Evolutionary conservation across 2,888 invertebrate genomes (phyloP).

Genomic region (Nymphalis polychloros): DNA sequence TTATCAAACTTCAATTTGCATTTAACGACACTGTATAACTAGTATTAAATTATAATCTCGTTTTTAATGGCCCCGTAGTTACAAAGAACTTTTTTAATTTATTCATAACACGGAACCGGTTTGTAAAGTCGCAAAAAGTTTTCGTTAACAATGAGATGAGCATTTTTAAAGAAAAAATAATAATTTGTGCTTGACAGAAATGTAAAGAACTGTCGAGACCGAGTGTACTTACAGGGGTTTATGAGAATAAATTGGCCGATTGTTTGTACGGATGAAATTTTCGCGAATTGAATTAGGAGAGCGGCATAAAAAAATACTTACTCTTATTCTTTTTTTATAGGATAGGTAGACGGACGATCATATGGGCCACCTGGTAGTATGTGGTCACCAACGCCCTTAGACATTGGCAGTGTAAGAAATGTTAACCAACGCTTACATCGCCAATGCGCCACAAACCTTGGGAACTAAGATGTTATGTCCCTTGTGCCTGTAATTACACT

Average conservation of each 20-base stretch:
- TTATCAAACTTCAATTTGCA: too few relatives aligned
- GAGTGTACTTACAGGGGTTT: slow-evolving; percentile 24
- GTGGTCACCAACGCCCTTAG: too few relatives aligned
- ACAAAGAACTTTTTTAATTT: slow-evolving; percentile 74
- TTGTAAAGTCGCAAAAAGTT: slow-evolving; percentile 58
- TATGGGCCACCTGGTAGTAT: too few relatives aligned
- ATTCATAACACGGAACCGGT: slow-evolving; percentile 76
- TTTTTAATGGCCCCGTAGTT: slow-evolving; percentile 41
- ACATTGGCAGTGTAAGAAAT: too few relatives aligned
- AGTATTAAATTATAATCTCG: not conserved
- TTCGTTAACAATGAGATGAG: slow-evolving; percentile 48
- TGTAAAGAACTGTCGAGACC: slow-evolving; percentile 35
- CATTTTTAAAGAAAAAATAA: slow-evolving; percentile 55
- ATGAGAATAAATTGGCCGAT: not conserved
- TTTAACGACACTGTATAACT: too few relatives aligned
- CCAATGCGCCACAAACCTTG: too few relatives aligned
- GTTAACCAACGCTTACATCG: too few relatives aligned
- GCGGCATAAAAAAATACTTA: not conserved
- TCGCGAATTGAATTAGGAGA: not conserved
- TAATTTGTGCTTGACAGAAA: slow-evolving; percentile 47
- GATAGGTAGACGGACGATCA: too few relatives aligned
- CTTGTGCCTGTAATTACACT: too few relatives aligned
- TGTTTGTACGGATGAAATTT: slow-evolving; percentile 1
- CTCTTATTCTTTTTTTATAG: not conserved
- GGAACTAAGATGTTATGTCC: too few relatives aligned